Base-by-base conservation (phyloP, 2,888 invertebrate genomes). In the Cryptus armator region DNA sequence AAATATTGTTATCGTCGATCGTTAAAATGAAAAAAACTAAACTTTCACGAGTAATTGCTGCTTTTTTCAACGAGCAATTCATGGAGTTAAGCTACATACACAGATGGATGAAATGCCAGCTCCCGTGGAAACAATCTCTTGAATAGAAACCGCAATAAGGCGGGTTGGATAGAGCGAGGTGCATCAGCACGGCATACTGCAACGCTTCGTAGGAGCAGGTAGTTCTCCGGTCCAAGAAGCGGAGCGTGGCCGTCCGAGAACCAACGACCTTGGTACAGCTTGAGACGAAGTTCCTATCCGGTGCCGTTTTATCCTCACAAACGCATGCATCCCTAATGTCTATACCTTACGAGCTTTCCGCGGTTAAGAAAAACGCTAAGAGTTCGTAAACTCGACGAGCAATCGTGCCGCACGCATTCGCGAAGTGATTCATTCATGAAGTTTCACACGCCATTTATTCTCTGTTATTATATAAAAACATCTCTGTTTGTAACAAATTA, bases 191-290 rank as follows among this genome's bases (percentile, higher is more conserved):
- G 48, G 82, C 75, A 75, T 64, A 67, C 68, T 81, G 83, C 84
- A 88, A 86, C 87, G 87, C 86, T 87, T 83, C 66, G 86, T 3
- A 83, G 66, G 76, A 81, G 64, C 76, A 70, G 44, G 66, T 83
- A 56, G 78, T 66, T 75, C 83, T 81, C 44, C 44, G 85, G 85
- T 85, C 86, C 83, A 81, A 70, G 85, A 88, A 88, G 83, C 88
- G 87, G 81, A 87, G 86, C 87, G 84, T 83, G 70, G 84, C 87
- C 80, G 83, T 79, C 37, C 37, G 77, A 72, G 67, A 88, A 86
- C 77, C 79, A 87, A 86, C 87, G 85, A 77, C 88, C 85, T 87
- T 87, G 86, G 53, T 80, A 48, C 59, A 62, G 64, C 59, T 46
- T 16, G n/a, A 59, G 12, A 56, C 44, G 14, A 48, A 62, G 71